phyloP scores from a whole-genome alignment of 35 echinoderm and acorn worm genomes.

The Heliocidaris tuberculata region DNA sequence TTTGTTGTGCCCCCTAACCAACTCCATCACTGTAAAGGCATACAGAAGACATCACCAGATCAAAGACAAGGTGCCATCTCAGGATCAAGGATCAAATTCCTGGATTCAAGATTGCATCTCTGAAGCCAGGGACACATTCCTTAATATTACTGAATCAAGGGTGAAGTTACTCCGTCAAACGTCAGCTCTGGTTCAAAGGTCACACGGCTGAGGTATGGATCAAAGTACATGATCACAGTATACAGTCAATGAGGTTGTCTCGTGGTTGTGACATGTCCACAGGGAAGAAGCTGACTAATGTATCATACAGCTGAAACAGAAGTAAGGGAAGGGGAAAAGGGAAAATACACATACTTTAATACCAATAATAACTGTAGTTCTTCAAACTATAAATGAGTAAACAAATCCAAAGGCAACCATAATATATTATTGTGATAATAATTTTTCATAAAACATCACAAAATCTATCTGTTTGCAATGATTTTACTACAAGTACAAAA shows the following conservation, averaged over 20 bases:
- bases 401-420: background rate
- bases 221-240: slow-evolving; percentile 52
- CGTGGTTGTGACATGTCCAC: slow-evolving; percentile 90
- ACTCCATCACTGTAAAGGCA: too few species aligned
- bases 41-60: too few species aligned
- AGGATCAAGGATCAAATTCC: background rate
- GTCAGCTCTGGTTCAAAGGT: background rate
- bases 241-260: slow-evolving; percentile 83
- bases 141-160: background rate
- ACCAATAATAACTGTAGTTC: too few species aligned
- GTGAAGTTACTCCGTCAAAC: background rate
- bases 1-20: too few species aligned
- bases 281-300: slow-evolving; percentile 88
- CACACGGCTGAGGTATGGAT: background rate
- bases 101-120: too few species aligned
- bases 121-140: background rate
- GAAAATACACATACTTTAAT: background rate
- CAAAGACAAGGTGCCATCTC: background rate
- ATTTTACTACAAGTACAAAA: too few species aligned
- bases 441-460: too few species aligned
- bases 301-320: slow-evolving; percentile 83
- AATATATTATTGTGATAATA: background rate
- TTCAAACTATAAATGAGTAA: too few species aligned
- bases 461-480: too few species aligned
- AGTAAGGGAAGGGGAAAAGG: background rate